Evolutionary conservation across 2,888 invertebrate genomes (phyloP), one percentile per base, ranked within the genome.

Genomic region (Machimus atricapillus): DNA sequence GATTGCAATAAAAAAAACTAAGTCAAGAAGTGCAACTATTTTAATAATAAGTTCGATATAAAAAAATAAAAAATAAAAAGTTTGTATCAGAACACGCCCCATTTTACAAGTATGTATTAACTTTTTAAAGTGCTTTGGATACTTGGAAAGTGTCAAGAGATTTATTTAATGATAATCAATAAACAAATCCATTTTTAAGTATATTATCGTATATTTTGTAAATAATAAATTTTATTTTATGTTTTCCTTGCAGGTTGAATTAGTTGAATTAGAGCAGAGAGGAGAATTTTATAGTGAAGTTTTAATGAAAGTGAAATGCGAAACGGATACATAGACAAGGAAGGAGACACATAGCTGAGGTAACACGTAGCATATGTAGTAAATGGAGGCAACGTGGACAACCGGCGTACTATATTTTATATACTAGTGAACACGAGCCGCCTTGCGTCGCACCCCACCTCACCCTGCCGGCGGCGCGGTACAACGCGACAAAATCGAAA

Each of bases 351-450:
- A 83, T 58, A 83, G 56, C 52, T 37, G 40, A 66, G 82, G 82
- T 66, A 83, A 83, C 82, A 83, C 82, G 82, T 83, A 66, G 82
- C 66, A 66, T 34, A 31, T 66, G 37, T 83, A 83, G 82, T 83
- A 83, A 83, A 66, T 23, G 58, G 14, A 58, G 82, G 16, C 82
- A 83, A 83, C 82, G 82, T 83, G 82, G 82, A 83, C 82, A 83
- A 82, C 82, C 82, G 82, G 82, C 82, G 34, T 83, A 66, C 82
- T 83, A 58, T 52, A 83, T 83, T 83, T 46, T 79, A 79, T 76
- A 16, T 76, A 37, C 37, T n/a, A 76, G 9, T 12, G 23, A 66
- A 66, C 66, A 23, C 66, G 66, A 23, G 66, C 66, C 66, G 76
- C 19, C 9, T 9, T 31, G 74, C 27, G 31, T 16, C 76, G n/a